Evolutionary conservation across 1,140 invertebrate species (phyloP), one percentile per base, ranked within the genome.

Genomic region (Cydia pomonella): DNA sequence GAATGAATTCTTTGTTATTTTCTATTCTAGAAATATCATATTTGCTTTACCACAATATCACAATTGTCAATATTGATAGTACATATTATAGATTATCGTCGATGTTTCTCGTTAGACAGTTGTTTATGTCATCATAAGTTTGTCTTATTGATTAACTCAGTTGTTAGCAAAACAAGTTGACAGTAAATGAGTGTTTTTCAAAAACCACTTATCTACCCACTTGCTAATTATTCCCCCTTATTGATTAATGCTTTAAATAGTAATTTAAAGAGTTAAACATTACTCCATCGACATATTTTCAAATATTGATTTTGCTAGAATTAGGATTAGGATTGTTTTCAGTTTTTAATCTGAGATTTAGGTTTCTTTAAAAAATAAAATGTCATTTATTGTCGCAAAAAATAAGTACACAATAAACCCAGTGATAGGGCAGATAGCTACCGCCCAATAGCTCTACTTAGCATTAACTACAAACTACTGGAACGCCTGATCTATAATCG

Each of bases 101-200:
- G 21, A 23, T 59, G 2, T 21, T 59, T 59, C 18, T 59, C 23
- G n/a, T 18, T 23, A 59, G 21, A 12, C 23, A 59, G 5, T 23
- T 59, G n/a, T 23, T 10, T 12, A 18, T 18, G 18, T 59, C 53
- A 59, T 23, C 53, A 59, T 59, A 21, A 21, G 53, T 59, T 59
- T 59, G 6, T 59, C 53, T 23, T 9, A 50, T 59, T 18, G 3
- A 53, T 23, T 23, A 23, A 10, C 10, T 59, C 0, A 59, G 53
- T 38, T 41, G 63, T 38, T 69, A 13, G 41, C 16, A 69, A 33
- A 69, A 69, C 29, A 69, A n/a, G 33, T 33, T 69, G 33, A 69
- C 64, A 23, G 9, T n/a, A 33, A 69, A 41, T 18, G 64, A 29
- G 18, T 69, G 64, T 38, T 18, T 69, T 38, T 16, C 10, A 38